Base-by-base conservation (phyloP, 2,888 invertebrate genomes). In the Phyllotreta striolata region DNA sequence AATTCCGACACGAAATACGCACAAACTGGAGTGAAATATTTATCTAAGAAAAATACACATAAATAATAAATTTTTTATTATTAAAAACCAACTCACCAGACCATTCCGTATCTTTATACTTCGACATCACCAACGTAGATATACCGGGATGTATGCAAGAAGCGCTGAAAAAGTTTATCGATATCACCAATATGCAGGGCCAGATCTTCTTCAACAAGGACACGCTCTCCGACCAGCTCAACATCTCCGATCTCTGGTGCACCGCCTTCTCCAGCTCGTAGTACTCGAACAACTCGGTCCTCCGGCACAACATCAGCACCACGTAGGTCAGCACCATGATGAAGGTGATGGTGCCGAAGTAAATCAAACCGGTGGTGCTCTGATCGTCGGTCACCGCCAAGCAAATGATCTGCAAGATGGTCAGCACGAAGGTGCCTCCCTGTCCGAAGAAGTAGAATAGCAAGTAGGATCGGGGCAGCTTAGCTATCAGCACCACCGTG, bases 381-480 rank as follows among this genome's bases (percentile, higher is more conserved):
- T 39, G 6, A 9, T 7, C 24, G 12, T 56, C 56, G 0, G 56
- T 56, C 6, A 56, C 4, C 5, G 56, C 12, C 14, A 56, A 8
- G 34, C 14, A 41, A 6, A 56, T n/a, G 13, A 56, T 34, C 24
- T 56, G 56, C 4, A 56, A 9, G 13, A 44, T 43, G 10, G 40
- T 43, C 6, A 35, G 34, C 6, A 56, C 10, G 10, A 56, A 41
- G 7, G 2, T 44, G 43, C 56, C 56, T 3, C 14, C 10, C 46
- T 40, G 56, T 3, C 56, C 56, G 8, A 56, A 13, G 3, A 56
- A 46, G 13, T 44, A 56, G n/a, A 43, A 8, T 9, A 41, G n/a
- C 56, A 56, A n/a, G 46, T 24, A 56, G n/a, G 12, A 34, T 6
- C 34, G 40, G 34, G 38, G 56, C 1, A 56, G 43, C 9, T 14